Evolutionary conservation across 2,888 invertebrate species (phyloP).

Genomic region (Mantis religiosa): DNA sequence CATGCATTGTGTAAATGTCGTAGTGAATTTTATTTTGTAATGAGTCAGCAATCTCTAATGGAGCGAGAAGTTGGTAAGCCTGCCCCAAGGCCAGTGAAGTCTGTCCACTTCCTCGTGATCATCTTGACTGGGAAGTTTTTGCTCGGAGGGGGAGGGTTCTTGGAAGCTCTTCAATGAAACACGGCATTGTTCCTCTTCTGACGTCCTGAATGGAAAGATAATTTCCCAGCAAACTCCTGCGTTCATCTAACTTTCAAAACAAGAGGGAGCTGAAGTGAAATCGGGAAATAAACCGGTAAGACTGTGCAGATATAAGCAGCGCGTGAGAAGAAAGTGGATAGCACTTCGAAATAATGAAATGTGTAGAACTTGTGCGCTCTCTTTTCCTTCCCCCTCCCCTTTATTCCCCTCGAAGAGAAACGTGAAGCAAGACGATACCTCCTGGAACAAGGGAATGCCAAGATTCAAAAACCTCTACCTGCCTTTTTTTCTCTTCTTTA

Average conservation of each 20-base stretch:
- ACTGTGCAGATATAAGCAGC: too few species aligned
- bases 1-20: neutral
- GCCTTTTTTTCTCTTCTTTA: neutral
- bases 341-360: neutral
- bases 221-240: conserved; percentile 19
- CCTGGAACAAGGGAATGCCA: neutral
- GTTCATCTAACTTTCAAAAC: conserved; percentile 20
- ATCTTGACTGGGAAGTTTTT: conserved; percentile 12
- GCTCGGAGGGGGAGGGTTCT: neutral
- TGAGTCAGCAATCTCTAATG: neutral
- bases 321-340: neutral
- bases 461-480: neutral
- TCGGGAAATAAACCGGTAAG: neutral
- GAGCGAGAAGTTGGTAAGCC: neutral
- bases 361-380: neutral
- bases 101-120: neutral
- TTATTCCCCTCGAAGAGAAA: neutral
- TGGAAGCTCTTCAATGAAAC: conserved; percentile 8
- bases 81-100: neutral
- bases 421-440: neutral
- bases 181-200: neutral
- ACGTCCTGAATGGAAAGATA: conserved; percentile 17
- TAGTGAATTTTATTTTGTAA: neutral
- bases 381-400: too few species aligned
- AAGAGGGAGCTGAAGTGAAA: neutral